Evolutionary conservation across 2,113 vertebrate species (phyloP).

Genomic region (Hydrochoerus hydrochaeris): DNA sequence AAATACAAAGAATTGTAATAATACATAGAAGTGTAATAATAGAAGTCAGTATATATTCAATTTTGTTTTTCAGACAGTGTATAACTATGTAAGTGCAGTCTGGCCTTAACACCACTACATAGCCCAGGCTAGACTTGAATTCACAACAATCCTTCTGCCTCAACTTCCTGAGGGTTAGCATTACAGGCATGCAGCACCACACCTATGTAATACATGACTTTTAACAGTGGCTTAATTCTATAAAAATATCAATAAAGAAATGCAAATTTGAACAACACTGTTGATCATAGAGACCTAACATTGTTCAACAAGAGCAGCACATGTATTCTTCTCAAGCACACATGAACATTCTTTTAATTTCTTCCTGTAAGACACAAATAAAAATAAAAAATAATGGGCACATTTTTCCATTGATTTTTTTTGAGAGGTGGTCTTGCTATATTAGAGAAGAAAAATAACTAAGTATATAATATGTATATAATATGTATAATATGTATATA

Average conservation of each 20-base stretch:
- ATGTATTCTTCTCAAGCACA: not conserved
- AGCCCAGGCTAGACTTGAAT: not conserved
- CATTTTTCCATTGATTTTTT: not conserved
- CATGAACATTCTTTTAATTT: not conserved
- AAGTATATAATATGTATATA: no score
- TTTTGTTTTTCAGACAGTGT: not conserved
- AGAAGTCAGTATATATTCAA: not conserved
- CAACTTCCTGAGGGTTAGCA: not conserved
- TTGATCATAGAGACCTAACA: not conserved
- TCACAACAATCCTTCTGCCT: not conserved
- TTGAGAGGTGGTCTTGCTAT: not conserved
- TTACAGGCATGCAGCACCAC: not conserved
- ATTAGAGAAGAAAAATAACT: not conserved
- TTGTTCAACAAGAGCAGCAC: not conserved
- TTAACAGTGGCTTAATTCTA: not conserved
- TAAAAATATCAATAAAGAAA: not conserved
- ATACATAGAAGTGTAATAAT: no score
- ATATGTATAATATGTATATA: not conserved
- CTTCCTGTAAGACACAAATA: not conserved
- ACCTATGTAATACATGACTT: not conserved
- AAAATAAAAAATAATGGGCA: not conserved
- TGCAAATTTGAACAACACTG: not conserved
- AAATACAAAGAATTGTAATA: not conserved
- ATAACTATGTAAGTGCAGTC: not conserved
- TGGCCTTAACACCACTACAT: not conserved